Percentiles rank a stretch among this genome's conserved stretches.
phyloP scores from a whole-genome alignment of 1,140 invertebrate species.

The Anastrepha ludens region DNA sequence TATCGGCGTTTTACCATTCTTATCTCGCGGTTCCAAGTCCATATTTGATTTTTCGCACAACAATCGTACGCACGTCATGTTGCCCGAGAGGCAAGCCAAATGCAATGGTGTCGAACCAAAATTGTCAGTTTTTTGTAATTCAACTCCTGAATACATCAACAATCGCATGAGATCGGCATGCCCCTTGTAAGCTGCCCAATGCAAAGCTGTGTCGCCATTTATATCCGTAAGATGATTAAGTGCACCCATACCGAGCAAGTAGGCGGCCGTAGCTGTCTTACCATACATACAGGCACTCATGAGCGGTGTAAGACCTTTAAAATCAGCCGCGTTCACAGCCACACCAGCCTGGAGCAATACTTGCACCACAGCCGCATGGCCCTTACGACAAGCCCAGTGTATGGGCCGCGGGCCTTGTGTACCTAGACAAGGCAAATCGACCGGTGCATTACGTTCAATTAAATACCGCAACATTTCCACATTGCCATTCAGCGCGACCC shows the following conservation, averaged over 20 bases:
- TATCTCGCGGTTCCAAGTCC: conserved; percentile 89
- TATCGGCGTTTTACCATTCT: conserved; percentile 92
- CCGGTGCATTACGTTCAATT: conserved; percentile 86
- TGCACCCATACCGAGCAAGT: conserved; percentile 90
- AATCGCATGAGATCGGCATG: conserved; percentile 90
- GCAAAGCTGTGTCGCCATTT: conserved; percentile 92
- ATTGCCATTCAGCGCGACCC: conserved; percentile 91
- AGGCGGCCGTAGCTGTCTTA: conserved; percentile 90
- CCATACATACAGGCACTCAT: conserved; percentile 96
- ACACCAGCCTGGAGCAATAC: conserved; percentile 89
- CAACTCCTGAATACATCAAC: conserved; percentile 83
- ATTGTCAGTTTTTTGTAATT: conserved; percentile 90
- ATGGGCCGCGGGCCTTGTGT: conserved; percentile 92
- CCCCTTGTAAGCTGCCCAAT: conserved; percentile 95
- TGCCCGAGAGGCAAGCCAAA: conserved; percentile 92
- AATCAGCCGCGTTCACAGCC: conserved; percentile 90
- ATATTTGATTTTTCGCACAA: conserved; percentile 87
- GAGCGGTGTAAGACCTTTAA: conserved; percentile 91
- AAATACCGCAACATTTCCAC: conserved; percentile 89
- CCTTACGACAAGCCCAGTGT: conserved; percentile 92
- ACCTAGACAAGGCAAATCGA: conserved; percentile 90
- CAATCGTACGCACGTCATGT: conserved; percentile 85
- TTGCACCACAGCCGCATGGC: conserved; percentile 88
- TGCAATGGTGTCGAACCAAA: conserved; percentile 95
- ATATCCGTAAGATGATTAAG: conserved; percentile 89